phyloP scores from a whole-genome alignment of 1,140 invertebrate genomes.

The Drosophila truncata region DNA sequence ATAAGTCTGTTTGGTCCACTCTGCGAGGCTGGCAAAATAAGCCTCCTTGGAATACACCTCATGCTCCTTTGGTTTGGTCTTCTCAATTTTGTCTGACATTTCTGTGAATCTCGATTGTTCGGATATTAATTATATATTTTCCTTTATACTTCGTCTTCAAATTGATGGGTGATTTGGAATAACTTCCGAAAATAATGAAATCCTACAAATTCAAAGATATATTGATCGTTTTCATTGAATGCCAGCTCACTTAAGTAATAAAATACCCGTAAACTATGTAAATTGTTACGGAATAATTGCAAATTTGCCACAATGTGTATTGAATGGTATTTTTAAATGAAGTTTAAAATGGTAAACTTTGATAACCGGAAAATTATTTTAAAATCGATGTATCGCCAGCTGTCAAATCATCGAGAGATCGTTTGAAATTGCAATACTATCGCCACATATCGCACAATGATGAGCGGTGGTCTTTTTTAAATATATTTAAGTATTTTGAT shows the following conservation, averaged over 20 bases:
- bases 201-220: neutral
- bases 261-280: too few species aligned
- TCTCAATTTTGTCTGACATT: neutral
- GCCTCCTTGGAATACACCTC: slow-evolving; percentile 84
- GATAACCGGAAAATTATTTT: neutral
- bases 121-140: too few species aligned
- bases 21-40: slow-evolving; percentile 86
- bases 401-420: neutral
- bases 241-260: neutral
- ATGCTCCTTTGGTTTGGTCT: neutral
- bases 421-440: too few species aligned
- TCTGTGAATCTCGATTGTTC: too few species aligned
- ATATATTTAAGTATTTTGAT: too few species aligned
- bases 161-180: neutral
- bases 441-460: neutral
- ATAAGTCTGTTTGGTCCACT: slow-evolving; percentile 87
- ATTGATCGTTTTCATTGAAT: neutral
- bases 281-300: too few species aligned
- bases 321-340: neutral
- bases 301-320: neutral
- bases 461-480: neutral
- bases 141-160: too few species aligned
- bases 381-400: neutral
- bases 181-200: neutral
- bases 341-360: neutral